phyloP scores from a whole-genome alignment of 2,797 vertebrate species.

The Sandelia bainsii region DNA sequence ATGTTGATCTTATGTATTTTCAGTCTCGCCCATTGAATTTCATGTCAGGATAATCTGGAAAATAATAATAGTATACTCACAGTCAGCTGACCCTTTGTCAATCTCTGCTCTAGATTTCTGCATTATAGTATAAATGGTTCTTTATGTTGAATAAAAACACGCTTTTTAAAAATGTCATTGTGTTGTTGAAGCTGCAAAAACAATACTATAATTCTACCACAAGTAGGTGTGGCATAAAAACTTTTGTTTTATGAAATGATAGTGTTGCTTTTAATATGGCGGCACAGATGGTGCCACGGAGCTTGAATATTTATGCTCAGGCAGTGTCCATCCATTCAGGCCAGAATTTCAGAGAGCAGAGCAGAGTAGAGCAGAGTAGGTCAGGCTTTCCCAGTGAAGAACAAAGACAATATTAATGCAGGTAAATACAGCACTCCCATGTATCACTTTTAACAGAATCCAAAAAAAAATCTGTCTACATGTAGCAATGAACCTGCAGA shows the following conservation, averaged over 20 bases:
- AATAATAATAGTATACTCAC: background rate
- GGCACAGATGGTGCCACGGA: conserved; percentile 56
- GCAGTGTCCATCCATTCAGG: conserved; percentile 46
- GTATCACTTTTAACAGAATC: conserved; percentile 3
- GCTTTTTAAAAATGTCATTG: conserved; percentile 41
- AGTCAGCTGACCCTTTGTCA: conserved; percentile 37
- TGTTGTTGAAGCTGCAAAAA: conserved; percentile 26
- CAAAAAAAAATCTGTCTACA: background rate
- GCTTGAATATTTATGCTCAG: conserved; percentile 57
- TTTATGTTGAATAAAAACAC: conserved; percentile 47
- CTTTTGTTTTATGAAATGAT: conserved; percentile 50
- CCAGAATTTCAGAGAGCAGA: conserved; percentile 32
- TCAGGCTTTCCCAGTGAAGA: conserved; percentile 20
- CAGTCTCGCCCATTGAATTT: background rate
- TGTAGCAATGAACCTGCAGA: background rate
- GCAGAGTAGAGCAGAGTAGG: conserved; percentile 4
- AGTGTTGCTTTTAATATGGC: conserved; percentile 40
- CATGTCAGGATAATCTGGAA: background rate
- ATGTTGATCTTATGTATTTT: background rate
- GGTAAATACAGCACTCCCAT: conserved; percentile 8
- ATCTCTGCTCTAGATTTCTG: conserved; percentile 49
- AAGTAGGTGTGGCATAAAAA: conserved; percentile 35
- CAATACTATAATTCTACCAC: conserved; percentile 14
- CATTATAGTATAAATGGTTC: conserved; percentile 53
- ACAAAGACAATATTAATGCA: conserved; percentile 29